Evolutionary conservation across 2,797 vertebrate species (phyloP).

Genomic region (Heliangelus exortis): DNA sequence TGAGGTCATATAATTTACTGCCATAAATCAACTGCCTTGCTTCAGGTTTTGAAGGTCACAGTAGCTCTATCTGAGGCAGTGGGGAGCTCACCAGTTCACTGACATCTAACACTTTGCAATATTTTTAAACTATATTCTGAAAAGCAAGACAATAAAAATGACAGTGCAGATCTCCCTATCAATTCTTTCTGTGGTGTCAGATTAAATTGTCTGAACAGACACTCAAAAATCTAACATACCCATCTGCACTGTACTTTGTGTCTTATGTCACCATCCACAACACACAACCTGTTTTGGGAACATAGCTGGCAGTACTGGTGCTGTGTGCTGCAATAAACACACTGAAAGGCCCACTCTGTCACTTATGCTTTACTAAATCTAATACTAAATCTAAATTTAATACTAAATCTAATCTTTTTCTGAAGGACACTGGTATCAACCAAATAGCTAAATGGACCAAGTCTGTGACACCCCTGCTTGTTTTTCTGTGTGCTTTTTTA

Average conservation of each 20-base stretch:
- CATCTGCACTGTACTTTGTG: not conserved
- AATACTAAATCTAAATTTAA: not conserved
- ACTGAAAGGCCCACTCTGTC: not conserved
- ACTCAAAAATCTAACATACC: not conserved
- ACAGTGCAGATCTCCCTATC: not conserved
- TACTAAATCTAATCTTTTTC: not conserved
- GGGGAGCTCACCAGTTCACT: not conserved
- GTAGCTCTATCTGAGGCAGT: not conserved
- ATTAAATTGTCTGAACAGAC: not conserved
- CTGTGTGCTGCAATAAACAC: not conserved
- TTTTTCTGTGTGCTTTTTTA: not conserved
- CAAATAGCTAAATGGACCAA: not conserved
- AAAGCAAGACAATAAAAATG: constrained; percentile 13
- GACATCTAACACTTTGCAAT: not conserved
- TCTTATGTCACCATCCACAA: not conserved
- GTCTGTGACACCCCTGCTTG: not conserved
- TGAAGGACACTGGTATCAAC: not conserved
- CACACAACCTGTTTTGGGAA: not conserved
- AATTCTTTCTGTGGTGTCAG: not conserved
- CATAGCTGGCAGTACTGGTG: not conserved
- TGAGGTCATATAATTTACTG: not conserved
- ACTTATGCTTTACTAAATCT: not conserved
- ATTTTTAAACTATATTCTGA: not conserved
- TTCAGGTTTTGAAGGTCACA: not conserved
- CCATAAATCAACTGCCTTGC: not conserved